Base-by-base conservation (phyloP, 2,113 vertebrate genomes). In the Leuciscus idus region DNA sequence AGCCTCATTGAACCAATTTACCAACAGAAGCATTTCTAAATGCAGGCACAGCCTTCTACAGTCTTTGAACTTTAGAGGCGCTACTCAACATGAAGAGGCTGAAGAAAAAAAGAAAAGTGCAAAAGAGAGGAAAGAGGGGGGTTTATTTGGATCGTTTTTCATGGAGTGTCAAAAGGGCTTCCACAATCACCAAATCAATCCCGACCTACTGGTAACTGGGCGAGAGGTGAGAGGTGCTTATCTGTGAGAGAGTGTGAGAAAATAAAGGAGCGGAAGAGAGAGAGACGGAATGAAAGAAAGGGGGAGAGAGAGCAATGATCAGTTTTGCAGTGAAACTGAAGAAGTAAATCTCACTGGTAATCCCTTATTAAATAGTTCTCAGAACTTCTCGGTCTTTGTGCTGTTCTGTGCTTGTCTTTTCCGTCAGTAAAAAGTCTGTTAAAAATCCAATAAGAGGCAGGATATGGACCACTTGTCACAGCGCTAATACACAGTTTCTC, bases 131-230 rank as follows among this genome's bases (percentile, higher is more conserved):
- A 66, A 30, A 59, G 39, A 59, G 61, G 81, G 85, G 66, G 74
- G 76, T 74, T 85, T 88, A 87, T 87, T 87, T 89, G 83, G 85
- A 86, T 87, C 30, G 64, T 88, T 88, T 87, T 88, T 76, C 83
- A 87, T 74, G 73, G 68, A 87, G 88, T 87, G 84, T 88, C 83
- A 88, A 90, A 89, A 85, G 86, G 66, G 75, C 84, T 86, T 88
- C 90, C 81, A 82, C 85, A 88, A 88, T 84, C 89, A 87, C 84
- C 78, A 86, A 88, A 90, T 91, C 89, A 88, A 91, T 87, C 83
- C 83, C 33, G 68, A 87, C 89, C 90, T 84, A 87, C 85, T 86
- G 86, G 79, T 88, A 85, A 75, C 55, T 82, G 83, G 74, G 81
- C 55, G 11, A 87, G 81, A 83, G 87, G 84, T 84, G 86, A 88